Conservation (phyloP, 2,888 invertebrate species). For the Stratiomys singularior region DNA sequence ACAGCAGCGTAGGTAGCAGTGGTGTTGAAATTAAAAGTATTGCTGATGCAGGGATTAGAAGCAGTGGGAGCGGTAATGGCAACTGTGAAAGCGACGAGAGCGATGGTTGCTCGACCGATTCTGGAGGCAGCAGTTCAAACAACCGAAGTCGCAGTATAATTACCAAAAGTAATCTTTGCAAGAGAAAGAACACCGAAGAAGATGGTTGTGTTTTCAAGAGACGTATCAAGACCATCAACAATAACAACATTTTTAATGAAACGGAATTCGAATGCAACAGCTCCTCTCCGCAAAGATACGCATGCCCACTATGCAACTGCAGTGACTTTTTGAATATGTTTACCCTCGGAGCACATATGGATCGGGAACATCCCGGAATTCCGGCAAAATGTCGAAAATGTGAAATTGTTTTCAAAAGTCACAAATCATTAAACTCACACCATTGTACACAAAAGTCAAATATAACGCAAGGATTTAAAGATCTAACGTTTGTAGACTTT, state of each 20-base stretch:
- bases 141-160: slow-evolving; percentile 64
- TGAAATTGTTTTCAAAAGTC: slow-evolving; percentile 77
- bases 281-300: slow-evolving; percentile 57
- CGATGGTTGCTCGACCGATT: slow-evolving; percentile 68
- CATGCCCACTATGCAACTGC: slow-evolving; percentile 74
- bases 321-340: slow-evolving; percentile 71
- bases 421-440: slow-evolving; percentile 77
- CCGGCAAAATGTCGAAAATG: slow-evolving; percentile 79
- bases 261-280: slow-evolving; percentile 42
- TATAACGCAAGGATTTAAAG: slow-evolving; percentile 71
- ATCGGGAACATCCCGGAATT: slow-evolving; percentile 73
- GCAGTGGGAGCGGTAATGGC: slow-evolving; percentile 49
- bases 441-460: slow-evolving; percentile 71
- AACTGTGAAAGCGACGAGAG: slow-evolving; percentile 71
- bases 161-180: slow-evolving; percentile 56
- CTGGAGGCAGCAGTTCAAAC: slow-evolving; percentile 63
- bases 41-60: slow-evolving; percentile 50
- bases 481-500: slow-evolving; percentile 82
- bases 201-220: slow-evolving; percentile 57
- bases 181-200: slow-evolving; percentile 60
- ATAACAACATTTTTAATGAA: slow-evolving; percentile 56
- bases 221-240: slow-evolving; percentile 61
- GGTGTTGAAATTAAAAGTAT: slow-evolving; percentile 54
- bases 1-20: slow-evolving; percentile 53
- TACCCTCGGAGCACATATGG: slow-evolving; percentile 73